Percentiles rank a stretch among this genome's conserved stretches.
Conservation (phyloP, 1,140 invertebrate species). For the Protaetia brevitarsis region DNA sequence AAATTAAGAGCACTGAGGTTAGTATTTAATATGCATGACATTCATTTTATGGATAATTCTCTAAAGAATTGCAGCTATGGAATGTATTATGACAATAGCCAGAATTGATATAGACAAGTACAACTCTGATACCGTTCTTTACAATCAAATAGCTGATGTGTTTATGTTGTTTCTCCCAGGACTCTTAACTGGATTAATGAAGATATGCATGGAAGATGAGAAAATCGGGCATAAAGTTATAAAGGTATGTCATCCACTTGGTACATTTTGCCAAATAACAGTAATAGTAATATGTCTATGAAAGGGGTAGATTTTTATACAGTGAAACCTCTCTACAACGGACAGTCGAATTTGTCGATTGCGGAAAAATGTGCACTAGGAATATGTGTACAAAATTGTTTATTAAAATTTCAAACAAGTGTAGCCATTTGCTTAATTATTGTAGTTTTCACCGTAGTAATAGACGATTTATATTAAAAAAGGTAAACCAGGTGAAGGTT, state of each 20-base stretch:
- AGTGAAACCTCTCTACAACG: too few relatives aligned
- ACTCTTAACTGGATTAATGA: slow-evolving; percentile 55
- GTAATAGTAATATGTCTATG: too few relatives aligned
- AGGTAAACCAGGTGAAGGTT: too few relatives aligned
- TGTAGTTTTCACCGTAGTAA: too few relatives aligned
- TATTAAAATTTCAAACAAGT: too few relatives aligned
- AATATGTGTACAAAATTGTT: too few relatives aligned
- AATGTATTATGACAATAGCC: slow-evolving; percentile 58
- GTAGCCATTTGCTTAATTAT: too few relatives aligned
- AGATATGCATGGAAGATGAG: slow-evolving; percentile 54
- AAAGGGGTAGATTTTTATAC: too few relatives aligned
- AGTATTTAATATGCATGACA: slow-evolving; percentile 25
- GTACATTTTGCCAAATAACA: too few relatives aligned
- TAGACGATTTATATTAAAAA: too few relatives aligned
- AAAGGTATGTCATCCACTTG: slow-evolving; percentile 50
- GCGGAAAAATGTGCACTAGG: too few relatives aligned
- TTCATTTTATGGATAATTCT: slow-evolving; percentile 24
- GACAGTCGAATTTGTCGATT: too few relatives aligned
- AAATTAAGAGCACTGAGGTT: slow-evolving; percentile 55
- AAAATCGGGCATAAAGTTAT: slow-evolving; percentile 61
- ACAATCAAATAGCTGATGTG: slow-evolving; percentile 54
- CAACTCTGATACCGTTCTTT: slow-evolving; percentile 48
- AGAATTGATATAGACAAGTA: slow-evolving; percentile 51
- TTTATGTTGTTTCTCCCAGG: slow-evolving; percentile 63
- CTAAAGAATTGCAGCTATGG: slow-evolving; percentile 50